A percentile compares a stretch with the other conserved stretches of the same genome.
These are phyloP conservation scores for Datnioides undecimradiatus DNA, from an alignment of 2,113 vertebrate species.

Conservation along the genomic window DNA sequence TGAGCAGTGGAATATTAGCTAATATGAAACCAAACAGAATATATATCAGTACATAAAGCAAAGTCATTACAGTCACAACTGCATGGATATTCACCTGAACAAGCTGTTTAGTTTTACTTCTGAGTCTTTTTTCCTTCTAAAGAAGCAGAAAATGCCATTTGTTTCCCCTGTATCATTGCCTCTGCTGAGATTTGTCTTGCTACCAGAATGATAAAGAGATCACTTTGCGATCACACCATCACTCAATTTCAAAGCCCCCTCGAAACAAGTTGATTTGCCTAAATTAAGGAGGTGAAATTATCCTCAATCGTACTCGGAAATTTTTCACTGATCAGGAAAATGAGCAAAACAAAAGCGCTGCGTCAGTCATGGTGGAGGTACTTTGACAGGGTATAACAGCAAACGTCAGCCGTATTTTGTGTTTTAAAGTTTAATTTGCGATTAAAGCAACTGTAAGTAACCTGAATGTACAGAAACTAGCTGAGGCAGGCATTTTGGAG, in stretches of 20 bases:
- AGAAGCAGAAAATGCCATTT: not conserved
- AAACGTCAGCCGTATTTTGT: not conserved
- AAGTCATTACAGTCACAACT: not conserved
- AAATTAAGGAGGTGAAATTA: not conserved
- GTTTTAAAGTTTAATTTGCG: not conserved
- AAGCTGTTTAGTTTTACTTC: not conserved
- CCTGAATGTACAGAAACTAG: not conserved
- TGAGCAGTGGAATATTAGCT: not conserved
- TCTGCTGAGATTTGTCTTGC: not conserved
- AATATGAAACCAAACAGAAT: constrained; percentile 1
- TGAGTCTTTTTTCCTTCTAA: not conserved
- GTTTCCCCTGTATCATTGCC: not conserved
- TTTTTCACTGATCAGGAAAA: not conserved
- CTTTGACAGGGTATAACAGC: not conserved
- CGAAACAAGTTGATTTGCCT: not conserved
- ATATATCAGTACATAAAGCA: not conserved
- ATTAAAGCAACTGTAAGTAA: not conserved
- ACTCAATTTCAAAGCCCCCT: not conserved
- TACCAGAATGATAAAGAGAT: not conserved
- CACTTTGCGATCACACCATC: not conserved
- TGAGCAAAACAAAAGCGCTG: not conserved
- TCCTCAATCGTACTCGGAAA: not conserved
- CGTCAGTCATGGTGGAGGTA: not conserved
- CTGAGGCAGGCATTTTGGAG: not conserved
- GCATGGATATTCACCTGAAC: not conserved